These are phyloP conservation scores for Drosophila kambysellisi DNA, from an alignment of 2,888 invertebrate genomes.

Conservation along the genomic window DNA sequence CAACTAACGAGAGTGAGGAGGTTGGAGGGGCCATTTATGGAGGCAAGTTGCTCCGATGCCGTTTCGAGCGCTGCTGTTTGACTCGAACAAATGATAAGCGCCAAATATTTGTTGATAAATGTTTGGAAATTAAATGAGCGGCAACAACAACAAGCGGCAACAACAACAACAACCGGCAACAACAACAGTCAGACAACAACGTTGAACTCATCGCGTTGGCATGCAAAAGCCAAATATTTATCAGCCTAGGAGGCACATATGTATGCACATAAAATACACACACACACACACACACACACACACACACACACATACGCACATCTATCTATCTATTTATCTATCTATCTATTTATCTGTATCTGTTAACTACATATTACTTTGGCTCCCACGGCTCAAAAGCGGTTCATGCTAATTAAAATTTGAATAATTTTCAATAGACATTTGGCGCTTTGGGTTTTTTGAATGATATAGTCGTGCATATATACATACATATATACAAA, in stretches of 20 bases:
- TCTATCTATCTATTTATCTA: constrained; percentile 2
- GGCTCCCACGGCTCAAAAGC: constrained; percentile 66
- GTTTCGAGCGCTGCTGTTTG: constrained; percentile 51
- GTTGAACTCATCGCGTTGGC: constrained; percentile 77
- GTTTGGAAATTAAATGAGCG: constrained; percentile 79
- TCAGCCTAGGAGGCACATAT: constrained; percentile 47
- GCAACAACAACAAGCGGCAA: constrained; percentile 49
- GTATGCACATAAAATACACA: not conserved
- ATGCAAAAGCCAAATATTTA: constrained; percentile 79
- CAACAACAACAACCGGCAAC: constrained; percentile 21
- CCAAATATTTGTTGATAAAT: constrained; percentile 81
- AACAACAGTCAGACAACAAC: constrained; percentile 19
- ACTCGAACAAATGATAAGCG: constrained; percentile 74
- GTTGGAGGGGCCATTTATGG: not conserved
- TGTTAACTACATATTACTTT: constrained; percentile 12
- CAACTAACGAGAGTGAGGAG: not conserved
- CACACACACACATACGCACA: too few relatives aligned
- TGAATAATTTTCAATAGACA: constrained; percentile 62
- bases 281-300: too few relatives aligned
- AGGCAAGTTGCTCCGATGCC: constrained; percentile 13
- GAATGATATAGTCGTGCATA: constrained; percentile 11
- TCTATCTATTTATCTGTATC: constrained; percentile 18
- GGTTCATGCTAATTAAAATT: constrained; percentile 68
- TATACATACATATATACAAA: constrained; percentile 1
- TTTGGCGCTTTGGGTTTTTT: constrained; percentile 36